Conservation (phyloP, 2,113 vertebrate species). For the Aphelocoma coerulescens region DNA sequence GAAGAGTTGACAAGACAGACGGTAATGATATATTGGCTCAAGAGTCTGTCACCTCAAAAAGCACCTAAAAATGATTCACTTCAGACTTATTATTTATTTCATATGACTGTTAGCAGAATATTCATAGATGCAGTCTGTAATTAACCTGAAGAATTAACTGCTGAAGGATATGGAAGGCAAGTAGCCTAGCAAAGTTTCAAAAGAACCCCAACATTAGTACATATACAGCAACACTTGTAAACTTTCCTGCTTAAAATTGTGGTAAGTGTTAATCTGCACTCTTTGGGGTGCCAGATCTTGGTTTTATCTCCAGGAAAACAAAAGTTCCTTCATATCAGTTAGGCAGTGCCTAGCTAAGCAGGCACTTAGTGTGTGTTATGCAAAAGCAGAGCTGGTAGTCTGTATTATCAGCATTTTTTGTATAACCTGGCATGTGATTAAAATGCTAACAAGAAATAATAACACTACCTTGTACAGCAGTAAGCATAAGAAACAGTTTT, state of each 20-base stretch:
- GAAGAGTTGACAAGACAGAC: slow-evolving; percentile 29
- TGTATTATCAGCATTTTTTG: background rate
- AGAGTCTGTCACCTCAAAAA: background rate
- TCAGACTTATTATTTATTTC: background rate
- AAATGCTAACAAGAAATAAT: background rate
- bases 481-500: background rate
- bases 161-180: background rate
- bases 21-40: slow-evolving; percentile 29
- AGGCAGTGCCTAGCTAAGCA: background rate
- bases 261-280: background rate
- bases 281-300: background rate
- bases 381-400: background rate
- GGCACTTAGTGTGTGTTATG: background rate
- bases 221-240: background rate
- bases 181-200: background rate
- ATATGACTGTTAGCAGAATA: background rate
- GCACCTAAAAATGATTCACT: background rate
- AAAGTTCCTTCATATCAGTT: background rate
- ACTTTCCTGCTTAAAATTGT: background rate
- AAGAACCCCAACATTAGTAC: background rate
- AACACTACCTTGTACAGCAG: background rate
- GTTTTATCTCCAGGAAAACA: background rate
- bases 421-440: background rate
- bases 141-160: background rate
- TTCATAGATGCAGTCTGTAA: background rate